Conservation (phyloP, 1,140 invertebrate species). For the Leguminivora glycinivorella region DNA sequence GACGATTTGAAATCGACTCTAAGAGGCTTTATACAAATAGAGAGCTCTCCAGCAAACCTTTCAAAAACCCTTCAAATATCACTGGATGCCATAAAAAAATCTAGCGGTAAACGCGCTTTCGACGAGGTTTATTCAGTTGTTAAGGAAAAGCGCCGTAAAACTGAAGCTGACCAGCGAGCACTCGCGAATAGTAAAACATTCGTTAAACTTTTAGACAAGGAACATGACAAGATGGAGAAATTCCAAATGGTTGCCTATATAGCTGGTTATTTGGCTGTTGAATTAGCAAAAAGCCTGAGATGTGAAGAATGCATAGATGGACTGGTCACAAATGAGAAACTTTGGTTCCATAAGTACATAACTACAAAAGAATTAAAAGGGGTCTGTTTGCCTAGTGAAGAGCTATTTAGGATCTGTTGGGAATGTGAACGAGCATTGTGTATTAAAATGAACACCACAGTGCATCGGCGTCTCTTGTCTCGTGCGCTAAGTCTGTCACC, state of each 20-base stretch:
- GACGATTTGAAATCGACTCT: background rate
- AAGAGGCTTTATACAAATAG: background rate
- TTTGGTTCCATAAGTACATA: conserved; percentile 1
- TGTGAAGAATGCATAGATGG: conserved; percentile 8
- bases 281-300: background rate
- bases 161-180: background rate
- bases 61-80: background rate
- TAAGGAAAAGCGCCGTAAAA: background rate
- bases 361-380: conserved; percentile 2
- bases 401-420: background rate
- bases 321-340: background rate
- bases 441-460: background rate
- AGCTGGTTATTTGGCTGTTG: background rate
- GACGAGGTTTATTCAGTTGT: background rate
- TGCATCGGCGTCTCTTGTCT: background rate
- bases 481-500: background rate
- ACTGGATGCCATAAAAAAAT: conserved; percentile 6
- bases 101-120: background rate
- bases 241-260: background rate
- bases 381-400: background rate
- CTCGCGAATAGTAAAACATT: background rate
- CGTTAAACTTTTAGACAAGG: conserved; percentile 1
- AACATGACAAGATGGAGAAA: background rate
- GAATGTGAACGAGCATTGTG: background rate
- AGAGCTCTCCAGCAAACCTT: background rate